Conservation (phyloP, 1,140 invertebrate genomes). For the Scaptomyza pallida region DNA sequence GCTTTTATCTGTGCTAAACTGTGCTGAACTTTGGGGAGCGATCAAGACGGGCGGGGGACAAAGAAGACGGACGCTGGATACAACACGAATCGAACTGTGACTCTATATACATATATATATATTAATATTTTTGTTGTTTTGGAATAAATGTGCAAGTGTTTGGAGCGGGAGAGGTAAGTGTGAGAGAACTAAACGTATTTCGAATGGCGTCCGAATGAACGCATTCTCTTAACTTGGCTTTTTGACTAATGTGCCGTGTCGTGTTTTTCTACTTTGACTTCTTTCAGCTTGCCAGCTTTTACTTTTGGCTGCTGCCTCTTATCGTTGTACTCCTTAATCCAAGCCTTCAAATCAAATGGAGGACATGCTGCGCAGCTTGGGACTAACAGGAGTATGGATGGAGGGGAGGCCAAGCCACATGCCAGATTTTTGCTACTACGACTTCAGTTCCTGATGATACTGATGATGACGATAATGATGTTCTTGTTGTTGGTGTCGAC, state of each 20-base stretch:
- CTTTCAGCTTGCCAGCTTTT: conserved; percentile 27
- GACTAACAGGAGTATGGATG: not conserved
- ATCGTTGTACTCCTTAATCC: conserved; percentile 36
- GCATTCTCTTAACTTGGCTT: conserved; percentile 5
- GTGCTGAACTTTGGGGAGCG: too few species aligned
- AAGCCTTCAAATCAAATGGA: conserved; percentile 43
- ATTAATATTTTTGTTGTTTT: too few species aligned
- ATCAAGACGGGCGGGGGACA: too few species aligned
- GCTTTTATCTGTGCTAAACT: too few species aligned
- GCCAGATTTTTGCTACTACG: conserved; percentile 23
- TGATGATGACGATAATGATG: conserved; percentile 18
- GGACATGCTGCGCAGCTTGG: not conserved
- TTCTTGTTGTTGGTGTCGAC: conserved; percentile 1
- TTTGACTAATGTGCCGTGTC: conserved; percentile 43
- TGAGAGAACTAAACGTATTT: not conserved
- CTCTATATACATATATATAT: too few species aligned
- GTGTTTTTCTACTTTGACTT: conserved; percentile 31
- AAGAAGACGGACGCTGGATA: too few species aligned
- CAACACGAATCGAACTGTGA: too few species aligned
- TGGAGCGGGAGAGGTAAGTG: too few species aligned
- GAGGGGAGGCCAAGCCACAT: not conserved
- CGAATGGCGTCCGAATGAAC: not conserved
- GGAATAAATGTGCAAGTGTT: too few species aligned
- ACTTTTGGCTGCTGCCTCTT: conserved; percentile 27
- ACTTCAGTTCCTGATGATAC: not conserved